Evolutionary conservation across 2,888 invertebrate genomes (phyloP).

Genomic region (Polymixis lichenea): DNA sequence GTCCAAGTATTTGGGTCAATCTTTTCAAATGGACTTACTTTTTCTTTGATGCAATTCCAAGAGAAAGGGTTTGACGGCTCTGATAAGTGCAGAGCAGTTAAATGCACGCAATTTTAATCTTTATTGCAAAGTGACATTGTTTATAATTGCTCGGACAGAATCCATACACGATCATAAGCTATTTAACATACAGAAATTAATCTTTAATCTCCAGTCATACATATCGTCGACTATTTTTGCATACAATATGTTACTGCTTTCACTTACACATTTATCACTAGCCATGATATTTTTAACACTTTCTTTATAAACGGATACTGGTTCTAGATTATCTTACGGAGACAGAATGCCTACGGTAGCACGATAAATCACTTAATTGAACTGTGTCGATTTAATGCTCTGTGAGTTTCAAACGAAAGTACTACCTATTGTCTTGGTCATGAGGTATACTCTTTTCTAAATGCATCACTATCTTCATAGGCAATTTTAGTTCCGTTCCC

Average conservation of each 20-base stretch:
- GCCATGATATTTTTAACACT: conserved; percentile 70
- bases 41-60: conserved; percentile 63
- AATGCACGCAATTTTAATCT: conserved; percentile 45
- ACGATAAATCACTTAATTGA: conserved; percentile 76
- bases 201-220: conserved; percentile 64
- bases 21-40: conserved; percentile 66
- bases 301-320: conserved; percentile 68
- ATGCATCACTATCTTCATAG: conserved; percentile 57
- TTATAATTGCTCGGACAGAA: conserved; percentile 26
- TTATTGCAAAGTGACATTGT: conserved; percentile 39
- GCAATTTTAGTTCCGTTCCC: conserved; percentile 64
- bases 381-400: conserved; percentile 68
- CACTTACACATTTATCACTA: conserved; percentile 72
- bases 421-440: conserved; percentile 67
- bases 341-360: conserved; percentile 69
- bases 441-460: conserved; percentile 60
- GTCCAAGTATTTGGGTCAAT: conserved; percentile 70
- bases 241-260: conserved; percentile 73
- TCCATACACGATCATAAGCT: conserved; percentile 42
- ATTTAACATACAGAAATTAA: conserved; percentile 62
- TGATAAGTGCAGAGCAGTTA: conserved; percentile 51
- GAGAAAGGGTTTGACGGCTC: conserved; percentile 65
- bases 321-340: conserved; percentile 59
- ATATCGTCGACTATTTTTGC: conserved; percentile 69
- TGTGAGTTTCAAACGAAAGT: conserved; percentile 68